Evolutionary conservation across 2,888 invertebrate species (phyloP), one percentile per base, ranked within the genome.

Genomic region (Nymphalis c-album): DNA sequence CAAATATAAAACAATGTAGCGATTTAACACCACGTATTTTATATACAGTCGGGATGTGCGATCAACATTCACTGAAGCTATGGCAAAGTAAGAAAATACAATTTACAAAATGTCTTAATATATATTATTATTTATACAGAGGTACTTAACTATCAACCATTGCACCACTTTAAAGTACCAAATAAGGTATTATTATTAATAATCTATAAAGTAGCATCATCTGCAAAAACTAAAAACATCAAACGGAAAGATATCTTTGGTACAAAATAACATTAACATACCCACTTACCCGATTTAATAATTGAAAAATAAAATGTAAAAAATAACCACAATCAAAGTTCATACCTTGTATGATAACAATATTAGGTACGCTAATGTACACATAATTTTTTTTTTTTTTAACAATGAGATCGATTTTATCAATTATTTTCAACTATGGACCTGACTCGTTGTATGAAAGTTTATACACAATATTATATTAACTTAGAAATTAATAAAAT

Each of bases 281-380:
- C 71, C 72, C 75, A 77, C 70, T 69, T 74, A 78, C 80, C 78
- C 77, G 81, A 85, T 85, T 81, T 81, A 82, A 78, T 80, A 81
- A 82, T 55, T 55, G 79, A 77, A 83, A 82, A 76, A 80, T 74
- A 82, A 81, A 78, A 78, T 78, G 73, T 76, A 80, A 83, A 79
- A 78, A 79, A 76, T 77, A 81, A 80, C 78, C 78, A 78, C 78
- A 80, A 80, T 82, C 84, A 82, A 86, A 90, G 81, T 91, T 92
- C 92, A 92, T 91, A 92, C 92, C 90, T 85, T 88, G 92, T 92
- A 92, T 92, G 91, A 91, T 92, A 91, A 92, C 91, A 92, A 91
- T 86, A 85, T 84, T 83, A 86, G 75, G 82, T 80, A 85, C 80
- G 82, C 84, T 85, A 86, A 80, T 71, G 71, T 85, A 88, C 83